phyloP scores from a whole-genome alignment of 37 sponge, comb jelly and placozoan species.

The Spongia lamella region DNA sequence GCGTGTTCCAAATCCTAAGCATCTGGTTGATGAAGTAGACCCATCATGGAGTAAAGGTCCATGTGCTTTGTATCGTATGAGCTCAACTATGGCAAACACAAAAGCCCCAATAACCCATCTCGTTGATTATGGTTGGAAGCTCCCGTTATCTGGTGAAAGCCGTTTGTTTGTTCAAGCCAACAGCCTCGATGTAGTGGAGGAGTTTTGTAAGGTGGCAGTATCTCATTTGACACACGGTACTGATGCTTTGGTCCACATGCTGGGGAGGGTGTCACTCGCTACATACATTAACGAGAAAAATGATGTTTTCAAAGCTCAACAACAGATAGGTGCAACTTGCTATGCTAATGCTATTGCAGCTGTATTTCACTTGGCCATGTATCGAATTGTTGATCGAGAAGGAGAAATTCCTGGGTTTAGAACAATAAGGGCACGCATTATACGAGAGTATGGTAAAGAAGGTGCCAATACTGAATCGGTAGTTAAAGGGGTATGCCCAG shows the following conservation, averaged over 20 bases:
- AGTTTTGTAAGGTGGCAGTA: conserved; percentile 41
- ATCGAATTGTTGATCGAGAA: conserved; percentile 54
- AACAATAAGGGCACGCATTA: conserved; percentile 37
- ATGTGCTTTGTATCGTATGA: conserved; percentile 28
- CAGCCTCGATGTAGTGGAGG: conserved; percentile 49
- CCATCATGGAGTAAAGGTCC: conserved; percentile 2
- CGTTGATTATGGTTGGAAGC: conserved; percentile 36
- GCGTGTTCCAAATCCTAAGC: conserved; percentile 18
- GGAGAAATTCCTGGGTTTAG: conserved; percentile 38
- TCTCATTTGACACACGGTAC: neutral
- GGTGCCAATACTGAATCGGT: conserved; percentile 38
- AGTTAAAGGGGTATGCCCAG: conserved; percentile 39
- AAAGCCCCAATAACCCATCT: conserved; percentile 30
- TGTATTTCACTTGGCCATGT: conserved; percentile 54
- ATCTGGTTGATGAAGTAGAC: conserved; percentile 6
- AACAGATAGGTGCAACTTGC: conserved; percentile 34
- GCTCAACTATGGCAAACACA: conserved; percentile 22
- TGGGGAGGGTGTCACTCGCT: conserved; percentile 27
- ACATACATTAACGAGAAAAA: conserved; percentile 35
- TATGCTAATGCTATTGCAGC: conserved; percentile 61
- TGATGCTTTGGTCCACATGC: conserved; percentile 21
- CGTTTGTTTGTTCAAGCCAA: conserved; percentile 59
- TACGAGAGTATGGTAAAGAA: conserved; percentile 19
- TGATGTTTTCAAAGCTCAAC: conserved; percentile 23
- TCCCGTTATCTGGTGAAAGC: conserved; percentile 51